Percentiles rank a stretch among this genome's conserved stretches.
phyloP scores from a whole-genome alignment of 1,140 invertebrate species.

The Hyles euphorbiae region DNA sequence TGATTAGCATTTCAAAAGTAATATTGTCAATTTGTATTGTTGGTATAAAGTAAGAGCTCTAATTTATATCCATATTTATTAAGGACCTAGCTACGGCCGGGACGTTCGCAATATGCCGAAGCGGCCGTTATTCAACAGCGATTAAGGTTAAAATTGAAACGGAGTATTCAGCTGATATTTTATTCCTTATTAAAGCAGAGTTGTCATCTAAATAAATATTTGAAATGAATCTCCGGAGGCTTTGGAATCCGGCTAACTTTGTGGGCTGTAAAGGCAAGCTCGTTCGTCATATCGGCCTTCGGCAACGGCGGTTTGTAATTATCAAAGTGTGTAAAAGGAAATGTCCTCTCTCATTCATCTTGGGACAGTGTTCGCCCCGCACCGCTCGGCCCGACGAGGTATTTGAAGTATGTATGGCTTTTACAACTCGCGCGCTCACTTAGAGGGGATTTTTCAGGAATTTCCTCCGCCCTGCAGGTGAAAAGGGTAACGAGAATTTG shows the following conservation, averaged over 20 bases:
- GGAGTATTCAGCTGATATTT: conserved; percentile 29
- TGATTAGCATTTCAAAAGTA: conserved; percentile 23
- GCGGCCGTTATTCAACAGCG: conserved; percentile 27
- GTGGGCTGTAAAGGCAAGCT: conserved; percentile 3
- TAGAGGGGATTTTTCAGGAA: too few relatives aligned
- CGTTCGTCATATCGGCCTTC: background rate
- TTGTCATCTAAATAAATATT: conserved; percentile 43
- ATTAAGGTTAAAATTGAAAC: conserved; percentile 41
- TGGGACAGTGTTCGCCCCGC: too few relatives aligned
- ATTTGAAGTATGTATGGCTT: too few relatives aligned
- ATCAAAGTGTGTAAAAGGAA: too few relatives aligned
- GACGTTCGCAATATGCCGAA: conserved; percentile 23
- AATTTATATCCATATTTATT: conserved; percentile 48
- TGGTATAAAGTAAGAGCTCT: conserved; percentile 29
- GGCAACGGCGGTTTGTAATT: too few relatives aligned
- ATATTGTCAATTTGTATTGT: conserved; percentile 34
- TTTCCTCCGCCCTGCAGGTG: too few relatives aligned
- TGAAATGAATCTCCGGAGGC: conserved; percentile 23
- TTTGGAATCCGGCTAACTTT: conserved; percentile 21
- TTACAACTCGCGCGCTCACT: too few relatives aligned
- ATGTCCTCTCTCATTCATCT: too few relatives aligned
- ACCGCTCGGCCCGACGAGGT: too few relatives aligned
- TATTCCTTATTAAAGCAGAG: conserved; percentile 29
- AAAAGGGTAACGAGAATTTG: too few relatives aligned
- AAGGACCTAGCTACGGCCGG: conserved; percentile 24